Percentiles rank a stretch among this genome's conserved stretches.
phyloP scores from a whole-genome alignment of 2,888 invertebrate species.

The Microchrysa polita region DNA sequence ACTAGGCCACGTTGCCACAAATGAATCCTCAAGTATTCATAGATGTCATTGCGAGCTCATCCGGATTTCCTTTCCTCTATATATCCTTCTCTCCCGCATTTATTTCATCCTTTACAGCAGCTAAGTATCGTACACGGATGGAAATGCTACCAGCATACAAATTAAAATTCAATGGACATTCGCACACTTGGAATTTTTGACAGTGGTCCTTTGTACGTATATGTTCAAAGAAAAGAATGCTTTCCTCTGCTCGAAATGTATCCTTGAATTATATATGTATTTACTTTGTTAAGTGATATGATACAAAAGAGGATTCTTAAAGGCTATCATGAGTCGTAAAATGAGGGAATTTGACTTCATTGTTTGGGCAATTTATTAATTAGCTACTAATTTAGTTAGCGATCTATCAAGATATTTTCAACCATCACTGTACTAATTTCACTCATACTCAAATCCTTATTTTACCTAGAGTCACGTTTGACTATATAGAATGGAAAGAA shows the following conservation, averaged over 20 bases:
- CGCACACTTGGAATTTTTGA: neutral
- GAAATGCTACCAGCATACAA: conserved; percentile 40
- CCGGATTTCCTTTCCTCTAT: neutral
- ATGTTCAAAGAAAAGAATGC: no score
- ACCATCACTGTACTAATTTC: no score
- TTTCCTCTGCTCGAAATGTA: no score
- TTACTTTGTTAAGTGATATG: no score
- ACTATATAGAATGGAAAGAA: neutral
- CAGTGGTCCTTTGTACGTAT: no score
- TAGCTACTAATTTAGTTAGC: no score
- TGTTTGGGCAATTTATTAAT: no score
- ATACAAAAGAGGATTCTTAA: no score
- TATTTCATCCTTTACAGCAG: conserved; percentile 39
- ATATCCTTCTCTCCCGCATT: conserved; percentile 12
- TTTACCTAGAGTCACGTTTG: neutral
- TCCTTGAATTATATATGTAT: no score
- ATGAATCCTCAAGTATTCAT: conserved; percentile 19
- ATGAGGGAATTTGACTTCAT: no score
- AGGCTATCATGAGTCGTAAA: no score
- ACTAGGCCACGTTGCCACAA: neutral
- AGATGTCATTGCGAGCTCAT: conserved; percentile 29
- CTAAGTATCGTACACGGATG: conserved; percentile 31
- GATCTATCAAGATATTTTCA: no score
- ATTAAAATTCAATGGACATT: conserved; percentile 17
- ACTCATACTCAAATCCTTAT: neutral